These are phyloP conservation scores for Mustela lutreola DNA, from an alignment of 2,113 vertebrate species.

Conservation along the genomic window DNA sequence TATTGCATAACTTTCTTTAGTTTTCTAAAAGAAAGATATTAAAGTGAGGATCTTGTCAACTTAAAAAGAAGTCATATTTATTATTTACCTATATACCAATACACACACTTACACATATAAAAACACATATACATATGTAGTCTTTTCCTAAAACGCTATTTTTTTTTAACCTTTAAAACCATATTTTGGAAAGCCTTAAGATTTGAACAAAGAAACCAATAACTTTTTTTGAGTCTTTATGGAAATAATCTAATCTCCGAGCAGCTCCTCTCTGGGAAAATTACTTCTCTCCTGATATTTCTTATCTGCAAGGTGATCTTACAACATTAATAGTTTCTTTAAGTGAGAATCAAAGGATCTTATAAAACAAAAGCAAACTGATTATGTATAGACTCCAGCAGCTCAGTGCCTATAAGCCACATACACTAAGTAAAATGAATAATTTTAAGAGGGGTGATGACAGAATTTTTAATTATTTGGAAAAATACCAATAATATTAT, in stretches of 20 bases:
- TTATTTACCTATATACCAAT: background rate
- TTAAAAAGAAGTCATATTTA: background rate
- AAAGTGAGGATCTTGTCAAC: background rate
- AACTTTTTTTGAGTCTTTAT: background rate
- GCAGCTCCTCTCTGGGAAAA: background rate
- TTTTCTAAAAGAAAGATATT: background rate
- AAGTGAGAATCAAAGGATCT: background rate
- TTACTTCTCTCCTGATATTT: background rate
- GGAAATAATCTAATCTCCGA: background rate
- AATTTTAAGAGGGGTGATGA: background rate
- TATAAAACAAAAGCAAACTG: background rate
- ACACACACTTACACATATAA: background rate
- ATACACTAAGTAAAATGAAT: background rate
- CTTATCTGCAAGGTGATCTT: background rate
- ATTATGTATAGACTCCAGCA: background rate
- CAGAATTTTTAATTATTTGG: slow-evolving; percentile 12
- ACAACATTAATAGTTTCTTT: background rate
- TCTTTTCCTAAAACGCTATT: background rate
- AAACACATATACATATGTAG: background rate
- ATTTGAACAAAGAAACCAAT: background rate
- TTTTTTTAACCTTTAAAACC: background rate
- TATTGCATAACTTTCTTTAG: background rate
- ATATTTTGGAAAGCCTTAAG: background rate
- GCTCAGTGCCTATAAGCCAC: background rate
- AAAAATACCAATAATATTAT: background rate